phyloP scores from a whole-genome alignment of 2,113 vertebrate genomes.

The Phalacrocorax brasilianus region DNA sequence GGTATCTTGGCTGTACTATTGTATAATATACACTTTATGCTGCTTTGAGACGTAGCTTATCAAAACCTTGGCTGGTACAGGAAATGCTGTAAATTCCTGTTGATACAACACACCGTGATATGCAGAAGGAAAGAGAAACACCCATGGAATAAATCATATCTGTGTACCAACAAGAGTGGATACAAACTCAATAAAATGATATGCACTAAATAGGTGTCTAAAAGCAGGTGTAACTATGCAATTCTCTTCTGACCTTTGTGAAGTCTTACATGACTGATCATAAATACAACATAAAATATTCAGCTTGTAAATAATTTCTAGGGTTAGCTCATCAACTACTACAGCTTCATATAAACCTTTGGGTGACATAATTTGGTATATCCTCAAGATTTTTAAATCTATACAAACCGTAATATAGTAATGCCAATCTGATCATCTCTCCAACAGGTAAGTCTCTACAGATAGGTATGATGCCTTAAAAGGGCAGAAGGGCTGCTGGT shows the following conservation, averaged over 20 bases:
- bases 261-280: not conserved
- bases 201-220: not conserved
- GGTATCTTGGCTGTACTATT: not conserved
- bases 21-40: not conserved
- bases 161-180: not conserved
- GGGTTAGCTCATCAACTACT: not conserved
- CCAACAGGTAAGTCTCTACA: not conserved
- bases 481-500: not conserved
- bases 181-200: not conserved
- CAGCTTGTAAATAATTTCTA: not conserved
- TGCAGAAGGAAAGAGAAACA: not conserved
- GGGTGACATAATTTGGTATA: not conserved
- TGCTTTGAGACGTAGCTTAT: not conserved
- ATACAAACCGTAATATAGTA: not conserved
- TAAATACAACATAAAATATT: not conserved
- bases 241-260: not conserved
- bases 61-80: not conserved
- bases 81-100: not conserved
- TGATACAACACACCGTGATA: not conserved
- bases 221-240: not conserved
- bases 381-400: not conserved
- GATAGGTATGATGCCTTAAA: not conserved
- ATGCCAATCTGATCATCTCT: not conserved
- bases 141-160: fast-evolving
- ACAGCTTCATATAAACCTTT: not conserved